Conservation (phyloP, 2,113 vertebrate species). For the Tauraco erythrolophus region DNA sequence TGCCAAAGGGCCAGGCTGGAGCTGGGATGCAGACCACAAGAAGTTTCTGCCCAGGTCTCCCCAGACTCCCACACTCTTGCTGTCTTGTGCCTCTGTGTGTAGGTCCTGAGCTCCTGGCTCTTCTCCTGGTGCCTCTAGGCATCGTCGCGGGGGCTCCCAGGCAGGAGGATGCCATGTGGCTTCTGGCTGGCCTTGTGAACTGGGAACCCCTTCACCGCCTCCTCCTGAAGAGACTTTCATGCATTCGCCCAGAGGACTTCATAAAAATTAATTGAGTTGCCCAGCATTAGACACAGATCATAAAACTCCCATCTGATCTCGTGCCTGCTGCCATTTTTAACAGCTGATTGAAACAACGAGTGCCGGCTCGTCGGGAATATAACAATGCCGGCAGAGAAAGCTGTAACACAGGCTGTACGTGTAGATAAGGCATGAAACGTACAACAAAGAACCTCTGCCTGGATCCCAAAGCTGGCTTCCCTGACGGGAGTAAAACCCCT, state of each 20-base stretch:
- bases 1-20: not conserved
- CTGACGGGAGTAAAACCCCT: not conserved
- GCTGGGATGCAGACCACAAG: not conserved
- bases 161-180: not conserved
- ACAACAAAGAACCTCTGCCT: not conserved
- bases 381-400: not conserved
- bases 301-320: slow-evolving; percentile 52
- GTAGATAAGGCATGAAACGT: not conserved
- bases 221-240: not conserved
- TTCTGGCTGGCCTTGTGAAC: rapidly evolving
- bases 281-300: slow-evolving; percentile 49
- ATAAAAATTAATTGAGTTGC: slow-evolving; percentile 61
- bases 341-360: slow-evolving; percentile 4
- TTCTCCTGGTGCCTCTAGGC: not conserved
- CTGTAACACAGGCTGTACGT: not conserved
- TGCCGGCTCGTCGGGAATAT: not conserved
- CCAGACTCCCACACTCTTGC: not conserved
- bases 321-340: slow-evolving; percentile 4
- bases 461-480: not conserved
- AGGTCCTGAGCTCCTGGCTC: not conserved
- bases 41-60: not conserved
- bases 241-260: not conserved
- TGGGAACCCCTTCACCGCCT: not conserved
- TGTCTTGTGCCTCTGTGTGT: not conserved
- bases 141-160: rapidly evolving